These are phyloP conservation scores for Eurytoma californica DNA, from an alignment of 2,888 invertebrate species.

Conservation along the genomic window DNA sequence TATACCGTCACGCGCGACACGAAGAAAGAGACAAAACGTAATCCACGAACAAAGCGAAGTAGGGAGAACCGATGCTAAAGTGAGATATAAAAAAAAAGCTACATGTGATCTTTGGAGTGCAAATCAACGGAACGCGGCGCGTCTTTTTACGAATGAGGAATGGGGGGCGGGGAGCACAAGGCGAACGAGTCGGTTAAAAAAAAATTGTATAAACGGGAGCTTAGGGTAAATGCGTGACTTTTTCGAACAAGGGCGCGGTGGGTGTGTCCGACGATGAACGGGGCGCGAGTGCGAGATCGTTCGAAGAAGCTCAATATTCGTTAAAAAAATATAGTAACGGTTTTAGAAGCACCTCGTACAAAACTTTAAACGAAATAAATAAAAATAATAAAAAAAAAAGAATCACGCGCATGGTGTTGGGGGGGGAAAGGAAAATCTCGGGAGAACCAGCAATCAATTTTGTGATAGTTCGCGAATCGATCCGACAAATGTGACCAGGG, in stretches of 20 bases:
- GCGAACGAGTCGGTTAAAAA: not conserved
- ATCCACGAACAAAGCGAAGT: too few relatives aligned
- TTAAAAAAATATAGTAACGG: constrained; percentile 57
- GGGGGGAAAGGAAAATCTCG: constrained; percentile 26
- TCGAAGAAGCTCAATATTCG: constrained; percentile 54
- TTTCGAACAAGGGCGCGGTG: constrained; percentile 34
- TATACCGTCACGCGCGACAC: constrained; percentile 24
- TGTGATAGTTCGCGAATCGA: constrained; percentile 70
- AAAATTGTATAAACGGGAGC: constrained; percentile 46
- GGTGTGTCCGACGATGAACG: not conserved
- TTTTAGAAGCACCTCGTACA: constrained; percentile 68
- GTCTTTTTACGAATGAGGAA: constrained; percentile 17
- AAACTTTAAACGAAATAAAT: constrained; percentile 22
- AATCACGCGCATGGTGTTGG: not conserved
- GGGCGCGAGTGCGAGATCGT: constrained; percentile 21
- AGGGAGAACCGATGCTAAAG: not conserved
- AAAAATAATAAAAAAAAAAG: constrained; percentile 30
- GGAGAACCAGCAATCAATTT: constrained; percentile 70
- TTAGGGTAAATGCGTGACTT: constrained; percentile 50
- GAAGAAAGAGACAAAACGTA: not conserved
- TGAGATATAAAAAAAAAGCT: constrained; percentile 19
- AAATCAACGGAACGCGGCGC: constrained; percentile 33
- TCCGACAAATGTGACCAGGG: constrained; percentile 54
- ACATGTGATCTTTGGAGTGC: constrained; percentile 45
- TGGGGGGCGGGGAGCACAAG: not conserved